Evolutionary conservation across 2,113 vertebrate species (phyloP).

Genomic region (Protobothrops mucrosquamatus): DNA sequence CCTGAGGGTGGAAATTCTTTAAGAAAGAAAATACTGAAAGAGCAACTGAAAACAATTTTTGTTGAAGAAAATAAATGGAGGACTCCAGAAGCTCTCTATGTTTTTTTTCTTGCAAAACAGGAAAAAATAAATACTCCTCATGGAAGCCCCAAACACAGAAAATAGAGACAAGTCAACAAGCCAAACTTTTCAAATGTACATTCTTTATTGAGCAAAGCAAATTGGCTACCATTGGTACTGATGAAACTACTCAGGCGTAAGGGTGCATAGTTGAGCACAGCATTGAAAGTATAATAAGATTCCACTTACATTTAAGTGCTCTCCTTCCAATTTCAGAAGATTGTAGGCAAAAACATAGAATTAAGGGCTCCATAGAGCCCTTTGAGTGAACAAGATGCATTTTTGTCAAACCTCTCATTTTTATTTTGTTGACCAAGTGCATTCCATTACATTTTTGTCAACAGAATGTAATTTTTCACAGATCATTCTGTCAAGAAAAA

Average conservation of each 20-base stretch:
- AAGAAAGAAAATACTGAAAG: background rate
- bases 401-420: constrained; percentile 33
- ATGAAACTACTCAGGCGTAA: constrained; percentile 14
- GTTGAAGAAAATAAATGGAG: background rate
- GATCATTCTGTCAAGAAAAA: constrained; percentile 42
- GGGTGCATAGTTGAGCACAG: background rate
- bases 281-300: constrained; percentile 25
- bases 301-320: constrained; percentile 35
- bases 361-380: constrained; percentile 12
- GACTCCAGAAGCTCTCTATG: background rate
- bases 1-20: background rate
- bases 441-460: constrained; percentile 45
- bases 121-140: background rate
- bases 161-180: background rate
- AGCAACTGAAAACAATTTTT: background rate
- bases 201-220: constrained; percentile 4
- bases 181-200: constrained; percentile 12
- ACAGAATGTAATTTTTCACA: constrained; percentile 47
- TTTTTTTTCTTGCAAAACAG: background rate
- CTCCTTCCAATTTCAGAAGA: constrained; percentile 18
- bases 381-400: constrained; percentile 7
- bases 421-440: constrained; percentile 33
- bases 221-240: background rate
- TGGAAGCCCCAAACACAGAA: background rate
- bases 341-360: constrained; percentile 12